Evolutionary conservation across 2,888 invertebrate species (phyloP).

Genomic region (Rugalucina vietnamica): DNA sequence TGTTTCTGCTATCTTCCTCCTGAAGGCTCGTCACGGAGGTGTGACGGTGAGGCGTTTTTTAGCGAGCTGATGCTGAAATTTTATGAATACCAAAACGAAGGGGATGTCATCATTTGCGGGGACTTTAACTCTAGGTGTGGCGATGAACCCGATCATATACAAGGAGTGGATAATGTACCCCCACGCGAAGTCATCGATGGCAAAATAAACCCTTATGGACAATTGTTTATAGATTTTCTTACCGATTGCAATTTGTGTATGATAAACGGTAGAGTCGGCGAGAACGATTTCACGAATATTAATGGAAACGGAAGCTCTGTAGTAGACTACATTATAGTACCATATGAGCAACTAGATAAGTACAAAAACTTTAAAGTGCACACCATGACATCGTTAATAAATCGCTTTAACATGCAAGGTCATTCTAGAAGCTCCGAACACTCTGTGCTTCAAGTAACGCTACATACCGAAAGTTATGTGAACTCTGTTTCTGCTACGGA

Average conservation of each 20-base stretch:
- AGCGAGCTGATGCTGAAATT: not conserved
- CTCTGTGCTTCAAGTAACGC: not conserved
- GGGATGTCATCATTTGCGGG: not conserved
- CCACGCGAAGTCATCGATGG: not conserved
- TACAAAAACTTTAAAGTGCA: not conserved
- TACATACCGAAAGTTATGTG: not conserved
- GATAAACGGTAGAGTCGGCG: not conserved
- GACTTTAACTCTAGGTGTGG: not conserved
- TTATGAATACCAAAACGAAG: not conserved
- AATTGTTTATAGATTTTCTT: not conserved
- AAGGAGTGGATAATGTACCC: not conserved
- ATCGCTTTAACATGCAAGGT: not conserved
- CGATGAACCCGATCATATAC: not conserved
- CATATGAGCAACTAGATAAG: not conserved
- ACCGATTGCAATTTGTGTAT: constrained; percentile 1
- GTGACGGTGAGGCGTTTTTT: not conserved
- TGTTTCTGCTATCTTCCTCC: constrained; percentile 10
- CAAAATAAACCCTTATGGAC: not conserved
- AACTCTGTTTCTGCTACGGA: not conserved
- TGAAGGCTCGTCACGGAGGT: not conserved
- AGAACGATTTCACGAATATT: constrained; percentile 4
- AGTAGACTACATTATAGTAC: constrained; percentile 5
- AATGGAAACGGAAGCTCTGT: not conserved
- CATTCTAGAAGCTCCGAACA: not conserved
- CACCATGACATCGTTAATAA: not conserved